Evolutionary conservation across 1,140 invertebrate species (phyloP).

Genomic region (Lepidotrigona ventralis): DNA sequence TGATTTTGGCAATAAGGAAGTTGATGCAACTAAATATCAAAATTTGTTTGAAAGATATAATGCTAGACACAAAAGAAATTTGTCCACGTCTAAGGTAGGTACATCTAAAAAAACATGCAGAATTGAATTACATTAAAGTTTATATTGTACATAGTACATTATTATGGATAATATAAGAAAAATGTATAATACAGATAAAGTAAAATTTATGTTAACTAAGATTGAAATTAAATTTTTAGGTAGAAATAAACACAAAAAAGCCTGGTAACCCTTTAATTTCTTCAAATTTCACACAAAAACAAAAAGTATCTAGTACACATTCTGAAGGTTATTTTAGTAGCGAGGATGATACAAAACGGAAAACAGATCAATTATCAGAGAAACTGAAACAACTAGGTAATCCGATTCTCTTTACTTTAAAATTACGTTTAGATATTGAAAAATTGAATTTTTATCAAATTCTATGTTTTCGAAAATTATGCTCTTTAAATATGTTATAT

Average conservation of each 20-base stretch:
- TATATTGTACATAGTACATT: background rate
- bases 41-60: constrained; percentile 86
- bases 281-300: constrained; percentile 65
- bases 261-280: constrained; percentile 74
- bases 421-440: background rate
- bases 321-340: constrained; percentile 86
- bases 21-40: constrained; percentile 83
- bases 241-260: constrained; percentile 76
- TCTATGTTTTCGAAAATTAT: background rate
- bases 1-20: constrained; percentile 84
- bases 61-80: constrained; percentile 85
- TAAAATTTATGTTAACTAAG: background rate
- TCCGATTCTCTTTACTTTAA: background rate
- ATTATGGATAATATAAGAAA: too few species aligned
- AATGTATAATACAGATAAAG: constrained; percentile 12
- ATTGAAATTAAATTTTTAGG: constrained; percentile 52
- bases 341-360: constrained; percentile 80
- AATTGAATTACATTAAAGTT: constrained; percentile 17
- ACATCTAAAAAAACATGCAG: background rate
- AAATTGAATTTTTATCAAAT: background rate
- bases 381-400: constrained; percentile 71
- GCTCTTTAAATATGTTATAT: background rate
- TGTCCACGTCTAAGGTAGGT: constrained; percentile 83
- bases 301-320: constrained; percentile 83
- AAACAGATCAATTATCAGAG: constrained; percentile 67